Percentiles rank a stretch among this genome's conserved stretches.
phyloP scores from a whole-genome alignment of 2,888 invertebrate genomes.

The Leptarthrus brevirostris region DNA sequence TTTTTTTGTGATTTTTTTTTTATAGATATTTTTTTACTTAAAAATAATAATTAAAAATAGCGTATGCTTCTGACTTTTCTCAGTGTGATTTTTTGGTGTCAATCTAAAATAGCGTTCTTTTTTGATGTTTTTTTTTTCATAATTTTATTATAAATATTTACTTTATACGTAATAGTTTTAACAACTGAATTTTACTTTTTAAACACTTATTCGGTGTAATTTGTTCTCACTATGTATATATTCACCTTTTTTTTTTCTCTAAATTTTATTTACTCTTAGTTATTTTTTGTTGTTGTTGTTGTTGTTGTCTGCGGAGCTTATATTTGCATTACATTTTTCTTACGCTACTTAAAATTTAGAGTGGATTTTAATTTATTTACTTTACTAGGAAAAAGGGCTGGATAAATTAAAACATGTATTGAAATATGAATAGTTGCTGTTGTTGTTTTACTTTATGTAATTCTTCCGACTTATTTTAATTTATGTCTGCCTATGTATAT shows the following conservation, averaged over 20 bases:
- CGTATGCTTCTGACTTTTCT: conserved; percentile 42
- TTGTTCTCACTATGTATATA: conserved; percentile 44
- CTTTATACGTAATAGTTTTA: conserved; percentile 46
- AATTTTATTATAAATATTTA: conserved; percentile 51
- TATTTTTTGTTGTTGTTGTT: conserved; percentile 40
- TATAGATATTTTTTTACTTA: conserved; percentile 44
- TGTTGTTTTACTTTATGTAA: background rate
- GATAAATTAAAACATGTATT: conserved; percentile 45
- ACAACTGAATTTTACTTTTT: conserved; percentile 50
- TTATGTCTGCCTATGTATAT: background rate
- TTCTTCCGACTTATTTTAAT: background rate
- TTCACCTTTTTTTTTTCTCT: conserved; percentile 37
- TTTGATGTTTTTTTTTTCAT: conserved; percentile 42
- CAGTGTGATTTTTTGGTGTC: conserved; percentile 51
- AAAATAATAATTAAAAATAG: conserved; percentile 46
- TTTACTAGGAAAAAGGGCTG: conserved; percentile 42
- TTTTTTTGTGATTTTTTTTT: conserved; percentile 44
- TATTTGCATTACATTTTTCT: conserved; percentile 44
- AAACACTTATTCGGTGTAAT: conserved; percentile 42
- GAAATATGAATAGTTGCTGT: conserved; percentile 34
- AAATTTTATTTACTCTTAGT: conserved; percentile 41
- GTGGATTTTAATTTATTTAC: conserved; percentile 38
- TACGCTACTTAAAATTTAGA: conserved; percentile 46
- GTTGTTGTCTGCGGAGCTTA: conserved; percentile 42
- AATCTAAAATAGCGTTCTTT: conserved; percentile 53